Base-by-base conservation (phyloP, 2,797 vertebrate species). In the Sebastes cheni region DNA sequence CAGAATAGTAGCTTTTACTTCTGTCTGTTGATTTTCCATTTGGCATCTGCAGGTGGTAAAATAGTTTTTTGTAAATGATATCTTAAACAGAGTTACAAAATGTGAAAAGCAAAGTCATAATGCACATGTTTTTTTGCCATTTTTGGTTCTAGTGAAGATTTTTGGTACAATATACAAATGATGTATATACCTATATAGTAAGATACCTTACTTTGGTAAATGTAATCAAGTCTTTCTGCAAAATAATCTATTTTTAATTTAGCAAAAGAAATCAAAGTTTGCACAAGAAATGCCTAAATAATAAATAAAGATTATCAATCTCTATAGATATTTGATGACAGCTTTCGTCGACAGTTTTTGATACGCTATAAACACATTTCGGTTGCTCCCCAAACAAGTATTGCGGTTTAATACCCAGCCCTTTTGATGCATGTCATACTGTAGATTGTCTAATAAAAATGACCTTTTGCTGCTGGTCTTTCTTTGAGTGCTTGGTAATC, bases 401-500 rank as follows among this genome's bases (percentile, higher is more conserved):
- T 8, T 50, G 1, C 2, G 8, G 20, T 54, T 54, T 54, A 54
- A 54, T n/a, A 54, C 8, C 6, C 18, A 23, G 50, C 12, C 23
- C 42, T 71, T 30, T 46, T 14, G 11, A 22, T 54, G 6, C 6
- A 25, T 46, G 9, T 18, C 12, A 10, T 6, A 14, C 2, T 22
- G 27, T 46, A 65, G n/a, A 50, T 23, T 32, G 5, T 72, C 18
- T 13, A 4, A 65, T 23, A 3, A 30, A 11, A 50, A 75, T 20
- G 0, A 96, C 96, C 95, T 97, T 97, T 69, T 96, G 95, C 72
- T 91, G 95, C 3, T 95, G 94, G 29, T 98, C 97, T 83, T 96
- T 95, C 94, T 97, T 98, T 62, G 95, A 77, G 84, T 96, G 95
- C 85, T 98, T 99, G 62, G 90, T 93, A 1, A 97, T 95, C 30